Evolutionary conservation across 2,113 vertebrate species (phyloP).

Genomic region (Cariama cristata): DNA sequence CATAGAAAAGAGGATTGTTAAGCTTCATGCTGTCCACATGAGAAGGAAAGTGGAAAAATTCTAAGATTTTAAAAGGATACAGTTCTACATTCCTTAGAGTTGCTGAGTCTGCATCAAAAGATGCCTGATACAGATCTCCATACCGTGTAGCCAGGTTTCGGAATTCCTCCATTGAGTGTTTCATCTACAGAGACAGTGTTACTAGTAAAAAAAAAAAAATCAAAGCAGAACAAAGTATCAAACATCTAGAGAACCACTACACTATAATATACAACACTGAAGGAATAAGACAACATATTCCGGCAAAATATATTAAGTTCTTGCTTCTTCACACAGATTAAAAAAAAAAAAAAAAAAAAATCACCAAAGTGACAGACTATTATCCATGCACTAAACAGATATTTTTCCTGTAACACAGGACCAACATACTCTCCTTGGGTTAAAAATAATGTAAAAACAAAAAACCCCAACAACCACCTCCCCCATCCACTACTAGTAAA

Average conservation of each 20-base stretch:
- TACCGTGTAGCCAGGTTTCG: conserved; percentile 88
- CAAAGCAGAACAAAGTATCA: background rate
- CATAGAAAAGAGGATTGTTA: background rate
- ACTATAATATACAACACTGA: background rate
- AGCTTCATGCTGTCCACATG: background rate
- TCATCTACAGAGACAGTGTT: conserved; percentile 83
- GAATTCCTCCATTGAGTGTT: conserved; percentile 96
- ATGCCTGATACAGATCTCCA: conserved; percentile 94
- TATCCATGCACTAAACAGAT: accelerated
- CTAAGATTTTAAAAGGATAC: conserved; percentile 82
- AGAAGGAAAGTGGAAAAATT: background rate
- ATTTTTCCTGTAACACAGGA: background rate
- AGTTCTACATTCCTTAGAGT: conserved; percentile 94
- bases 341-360: background rate
- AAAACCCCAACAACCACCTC: background rate
- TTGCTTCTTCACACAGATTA: background rate
- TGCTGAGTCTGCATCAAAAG: conserved; percentile 95
- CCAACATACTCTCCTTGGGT: background rate
- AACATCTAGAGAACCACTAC: background rate
- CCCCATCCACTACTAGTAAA: background rate
- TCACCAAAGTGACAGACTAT: background rate
- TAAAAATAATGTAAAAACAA: background rate
- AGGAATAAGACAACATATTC: background rate
- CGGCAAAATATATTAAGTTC: background rate
- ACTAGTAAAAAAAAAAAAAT: background rate